A percentile compares a stretch with the other conserved stretches of the same genome.
These are phyloP conservation scores for Diadema setosum DNA, from an alignment of 35 echinoderm and acorn worm species.

Conservation along the genomic window DNA sequence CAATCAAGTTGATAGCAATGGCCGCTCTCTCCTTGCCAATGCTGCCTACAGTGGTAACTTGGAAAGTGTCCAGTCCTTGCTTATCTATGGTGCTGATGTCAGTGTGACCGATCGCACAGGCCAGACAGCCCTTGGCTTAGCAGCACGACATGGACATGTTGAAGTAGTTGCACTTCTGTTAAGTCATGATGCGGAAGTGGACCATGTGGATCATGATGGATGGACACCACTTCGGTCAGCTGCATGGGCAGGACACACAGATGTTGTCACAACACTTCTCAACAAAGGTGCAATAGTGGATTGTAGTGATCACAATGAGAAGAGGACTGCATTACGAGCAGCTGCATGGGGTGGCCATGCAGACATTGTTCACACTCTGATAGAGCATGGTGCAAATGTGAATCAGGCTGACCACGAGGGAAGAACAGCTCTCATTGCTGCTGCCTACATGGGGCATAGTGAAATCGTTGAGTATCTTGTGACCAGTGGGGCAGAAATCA, in stretches of 20 bases:
- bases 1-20: conserved; percentile 95
- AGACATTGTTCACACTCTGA: conserved; percentile 90
- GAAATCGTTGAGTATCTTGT: conserved; percentile 73
- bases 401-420: conserved; percentile 95
- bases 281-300: conserved; percentile 88
- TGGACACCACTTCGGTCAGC: conserved; percentile 99
- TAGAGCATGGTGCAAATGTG: conserved; percentile 87
- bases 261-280: conserved; percentile 83
- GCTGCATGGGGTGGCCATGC: conserved; percentile 98
- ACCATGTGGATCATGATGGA: conserved; percentile 96
- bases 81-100: conserved; percentile 69
- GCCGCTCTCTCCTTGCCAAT: conserved; percentile 90
- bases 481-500: conserved; percentile 84
- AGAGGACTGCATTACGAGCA: conserved; percentile 86
- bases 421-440: conserved; percentile 92
- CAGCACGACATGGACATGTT: conserved; percentile 87
- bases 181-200: conserved; percentile 66
- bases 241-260: conserved; percentile 97
- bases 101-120: conserved; percentile 83
- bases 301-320: conserved; percentile 81
- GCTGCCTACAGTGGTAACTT: conserved; percentile 91
- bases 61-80: conserved; percentile 73
- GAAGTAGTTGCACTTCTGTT: conserved; percentile 79
- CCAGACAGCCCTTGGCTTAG: conserved; percentile 84
- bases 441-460: conserved; percentile 97